phyloP scores from a whole-genome alignment of 2,888 invertebrate species.

The Mimachlamys varia region DNA sequence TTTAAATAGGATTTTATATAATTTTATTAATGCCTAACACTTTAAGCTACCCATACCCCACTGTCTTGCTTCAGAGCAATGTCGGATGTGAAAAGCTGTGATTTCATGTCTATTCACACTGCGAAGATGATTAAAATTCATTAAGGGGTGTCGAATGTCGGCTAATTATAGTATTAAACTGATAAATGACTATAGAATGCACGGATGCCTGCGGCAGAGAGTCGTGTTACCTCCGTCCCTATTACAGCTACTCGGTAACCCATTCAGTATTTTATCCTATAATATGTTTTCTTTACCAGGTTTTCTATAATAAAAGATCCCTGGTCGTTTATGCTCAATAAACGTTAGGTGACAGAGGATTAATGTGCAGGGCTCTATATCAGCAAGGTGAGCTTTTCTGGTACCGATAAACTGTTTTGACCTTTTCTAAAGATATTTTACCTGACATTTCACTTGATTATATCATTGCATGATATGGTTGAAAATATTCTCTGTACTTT shows the following conservation, averaged over 20 bases:
- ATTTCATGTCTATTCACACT: neutral
- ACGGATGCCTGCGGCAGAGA: constrained; percentile 9
- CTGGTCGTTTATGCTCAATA: neutral
- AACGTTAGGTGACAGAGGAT: neutral
- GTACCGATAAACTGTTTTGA: neutral
- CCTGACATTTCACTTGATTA: neutral
- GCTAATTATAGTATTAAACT: constrained; percentile 34
- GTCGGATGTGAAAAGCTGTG: neutral
- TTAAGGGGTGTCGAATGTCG: constrained; percentile 8
- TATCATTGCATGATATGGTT: neutral
- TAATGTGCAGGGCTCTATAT: neutral
- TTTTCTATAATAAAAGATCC: neutral
- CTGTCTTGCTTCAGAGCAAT: neutral
- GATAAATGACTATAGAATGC: constrained; percentile 30
- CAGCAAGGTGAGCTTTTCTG: neutral
- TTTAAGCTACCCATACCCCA: neutral
- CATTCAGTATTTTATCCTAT: neutral
- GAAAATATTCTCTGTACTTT: neutral
- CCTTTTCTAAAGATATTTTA: neutral
- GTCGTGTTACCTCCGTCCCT: neutral
- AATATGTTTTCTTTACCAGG: constrained; percentile 3
- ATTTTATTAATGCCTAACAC: neutral
- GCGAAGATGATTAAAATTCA: constrained; percentile 1
- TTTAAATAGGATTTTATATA: neutral
- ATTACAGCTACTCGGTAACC: neutral